Base-by-base conservation (phyloP, 2,888 invertebrate species). In the Esperia sulphurella region DNA sequence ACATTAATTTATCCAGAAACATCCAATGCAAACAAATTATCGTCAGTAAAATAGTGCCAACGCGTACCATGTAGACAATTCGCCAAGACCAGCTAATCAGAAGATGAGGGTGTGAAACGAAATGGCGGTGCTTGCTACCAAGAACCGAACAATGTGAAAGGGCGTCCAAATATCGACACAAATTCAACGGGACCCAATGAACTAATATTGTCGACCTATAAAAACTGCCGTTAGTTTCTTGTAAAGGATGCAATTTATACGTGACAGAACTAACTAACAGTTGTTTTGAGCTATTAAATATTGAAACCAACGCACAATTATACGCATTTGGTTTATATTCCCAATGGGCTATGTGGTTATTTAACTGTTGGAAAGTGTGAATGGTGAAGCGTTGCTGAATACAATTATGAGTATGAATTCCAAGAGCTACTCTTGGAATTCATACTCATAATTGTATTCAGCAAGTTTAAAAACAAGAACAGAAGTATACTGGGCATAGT, bases 311-410 rank as follows among this genome's bases (percentile, higher is more conserved):
- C 60, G 58, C 60, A 43, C 63, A 62, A 75, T 72, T 67, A 72
- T 71, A 65, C 70, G 65, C 66, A 60, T 55, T 61, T 51, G 57
- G 62, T 66, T 65, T 61, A 61, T 63, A 78, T 75, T 76, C 79
- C 76, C 79, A 50, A 60, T 64, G 66, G 77, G 67, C 55, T 54
- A n/a, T n/a, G 49, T 53, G 58, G 65, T 71, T 72, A 75, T 68
- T 75, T 73, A 71, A 78, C 78, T 58, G 74, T 76, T 77, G 53
- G 76, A 79, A 79, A 76, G 68, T 75, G 73, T 71, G 71, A 58
- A 21, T 21, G 21, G 21, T 21, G 21, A 21, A 21, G 21, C 21
- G 5, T 21, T 21, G 21, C 21, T 21, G 21, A 21, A 21, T 5
- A 5, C 21, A 21, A 5, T 21, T 5, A n/a, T 5, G 3, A 21